These are phyloP conservation scores for Acronicta aceris DNA, from an alignment of 2,888 invertebrate genomes.

Conservation along the genomic window DNA sequence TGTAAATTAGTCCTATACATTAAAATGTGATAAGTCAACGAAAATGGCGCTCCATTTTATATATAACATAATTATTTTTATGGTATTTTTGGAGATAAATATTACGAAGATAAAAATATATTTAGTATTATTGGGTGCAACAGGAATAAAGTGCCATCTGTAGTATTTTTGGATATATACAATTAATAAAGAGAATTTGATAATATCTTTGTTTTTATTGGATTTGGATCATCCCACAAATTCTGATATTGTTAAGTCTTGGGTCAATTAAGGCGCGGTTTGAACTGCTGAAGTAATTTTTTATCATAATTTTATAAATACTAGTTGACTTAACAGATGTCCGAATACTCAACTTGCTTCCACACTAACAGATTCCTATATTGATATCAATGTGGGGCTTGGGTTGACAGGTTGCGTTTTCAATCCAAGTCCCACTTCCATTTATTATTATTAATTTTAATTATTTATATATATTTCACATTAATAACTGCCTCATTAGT, in stretches of 20 bases:
- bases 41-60: conserved; percentile 38
- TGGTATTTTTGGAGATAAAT: conserved; percentile 2
- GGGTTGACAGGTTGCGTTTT: too few relatives aligned
- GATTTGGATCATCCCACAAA: background rate
- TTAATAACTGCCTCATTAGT: too few relatives aligned
- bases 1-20: conserved; percentile 36
- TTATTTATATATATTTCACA: too few relatives aligned
- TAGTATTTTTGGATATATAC: conserved; percentile 48
- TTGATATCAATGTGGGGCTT: too few relatives aligned
- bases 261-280: too few relatives aligned
- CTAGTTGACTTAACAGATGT: too few relatives aligned
- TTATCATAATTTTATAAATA: too few relatives aligned
- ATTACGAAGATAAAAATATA: conserved; percentile 30
- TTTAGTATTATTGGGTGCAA: conserved; percentile 33
- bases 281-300: too few relatives aligned
- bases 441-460: too few relatives aligned
- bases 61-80: conserved; percentile 8
- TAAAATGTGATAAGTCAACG: conserved; percentile 51
- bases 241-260: background rate
- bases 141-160: conserved; percentile 52
- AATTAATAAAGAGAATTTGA: conserved; percentile 37
- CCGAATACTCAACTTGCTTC: too few relatives aligned
- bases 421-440: too few relatives aligned
- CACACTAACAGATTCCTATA: too few relatives aligned
- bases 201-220: conserved; percentile 15